Base-by-base conservation (phyloP, 2,888 invertebrate species). In the Emmelina monodactyla region DNA sequence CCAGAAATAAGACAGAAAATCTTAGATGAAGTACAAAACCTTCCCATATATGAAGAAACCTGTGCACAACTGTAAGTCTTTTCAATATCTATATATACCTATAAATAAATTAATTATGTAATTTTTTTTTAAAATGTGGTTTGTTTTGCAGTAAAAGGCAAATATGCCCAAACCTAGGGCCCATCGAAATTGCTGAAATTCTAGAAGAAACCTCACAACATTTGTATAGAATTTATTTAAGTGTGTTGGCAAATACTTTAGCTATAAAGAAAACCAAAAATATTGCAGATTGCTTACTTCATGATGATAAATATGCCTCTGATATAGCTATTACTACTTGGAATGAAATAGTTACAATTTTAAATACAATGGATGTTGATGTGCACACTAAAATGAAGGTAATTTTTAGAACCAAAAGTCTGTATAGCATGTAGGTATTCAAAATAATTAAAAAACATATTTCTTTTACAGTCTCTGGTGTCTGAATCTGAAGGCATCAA, bases 281-380 rank as follows among this genome's bases (percentile, higher is more conserved):
- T 38, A 45, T 68, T 37, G 42, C 58, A 9, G 78, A 79, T 41
- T 65, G 60, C 44, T 50, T 73, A 31, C 46, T 76, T 7, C 54
- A 65, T 39, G 59, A 65, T 54, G 75, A 79, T 37, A 67, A 70
- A 49, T 75, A 66, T 58, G 72, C 76, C 28, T 76, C 79, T 14
- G 62, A 72, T 40, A 52, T 79, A 37, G 69, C 75, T 14, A 44
- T 75, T 10, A 44, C 50, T 22, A 76, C 75, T 22, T 38, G 76
- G 11, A 61, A 53, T 52, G 69, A 73, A 53, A 70, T 79, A 15
- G 60, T 54, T 15, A 62, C 50, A 28, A 58, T 68, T 40, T 54
- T 78, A 25, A 70, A 76, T 50, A 64, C 68, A 9, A 76, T 79
- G 67, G 75, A 79, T 33, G 55, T 62, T 37, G 47, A 65, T 28